A percentile compares a stretch with the other conserved stretches of the same genome.
Conservation (phyloP, 2,797 vertebrate genomes). For the Microctenopoma steveboyesi region DNA sequence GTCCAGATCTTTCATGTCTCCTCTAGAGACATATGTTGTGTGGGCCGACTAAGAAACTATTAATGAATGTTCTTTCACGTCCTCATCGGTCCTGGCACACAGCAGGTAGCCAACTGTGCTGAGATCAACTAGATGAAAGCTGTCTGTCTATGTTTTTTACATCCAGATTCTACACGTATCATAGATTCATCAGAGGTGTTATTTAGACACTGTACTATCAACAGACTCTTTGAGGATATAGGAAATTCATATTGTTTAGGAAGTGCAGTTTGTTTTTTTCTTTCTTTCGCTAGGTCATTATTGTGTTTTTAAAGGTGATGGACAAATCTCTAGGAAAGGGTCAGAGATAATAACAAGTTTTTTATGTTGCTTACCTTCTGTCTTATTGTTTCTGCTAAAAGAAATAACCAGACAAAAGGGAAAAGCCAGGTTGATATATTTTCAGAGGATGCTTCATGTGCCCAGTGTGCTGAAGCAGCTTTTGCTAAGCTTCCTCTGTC, state of each 20-base stretch:
- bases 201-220: not conserved
- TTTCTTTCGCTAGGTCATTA: not conserved
- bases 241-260: not conserved
- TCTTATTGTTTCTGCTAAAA: conserved; percentile 19
- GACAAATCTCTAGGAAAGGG: not conserved
- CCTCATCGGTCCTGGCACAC: conserved; percentile 23
- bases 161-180: conserved; percentile 30
- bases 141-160: conserved; percentile 38
- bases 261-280: not conserved
- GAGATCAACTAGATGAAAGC: conserved; percentile 22
- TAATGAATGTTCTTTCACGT: conserved; percentile 51
- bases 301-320: not conserved
- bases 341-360: conserved; percentile 11
- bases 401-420: conserved; percentile 27
- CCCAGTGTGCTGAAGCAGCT: conserved; percentile 13
- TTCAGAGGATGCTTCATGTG: not conserved
- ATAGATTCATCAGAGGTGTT: conserved; percentile 21
- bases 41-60: conserved; percentile 49
- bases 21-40: conserved; percentile 45
- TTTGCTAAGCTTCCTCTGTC: conserved; percentile 37
- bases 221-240: conserved; percentile 2
- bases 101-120: conserved; percentile 20
- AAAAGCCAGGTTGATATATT: conserved; percentile 40
- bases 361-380: conserved; percentile 10
- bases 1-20: conserved; percentile 19